Evolutionary conservation across 2,113 vertebrate species (phyloP), one percentile per base, ranked within the genome.

Genomic region (Geococcyx californianus): DNA sequence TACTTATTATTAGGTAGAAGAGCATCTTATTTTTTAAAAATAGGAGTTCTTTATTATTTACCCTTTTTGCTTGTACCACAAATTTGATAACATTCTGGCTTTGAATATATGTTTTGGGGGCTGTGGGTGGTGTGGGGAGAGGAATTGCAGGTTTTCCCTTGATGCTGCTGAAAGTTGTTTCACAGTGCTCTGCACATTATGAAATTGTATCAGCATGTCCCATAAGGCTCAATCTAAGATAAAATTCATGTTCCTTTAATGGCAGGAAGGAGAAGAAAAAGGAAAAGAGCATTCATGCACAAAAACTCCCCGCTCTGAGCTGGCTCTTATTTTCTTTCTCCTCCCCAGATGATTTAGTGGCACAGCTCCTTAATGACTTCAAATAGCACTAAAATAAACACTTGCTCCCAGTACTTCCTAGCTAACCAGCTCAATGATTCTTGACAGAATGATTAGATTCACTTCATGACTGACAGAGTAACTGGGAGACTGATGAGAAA

Each of bases 371-470:
- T 87, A 47, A 91, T 91, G 81, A 84, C 84, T 89, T 97, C 72
- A 90, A 44, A 93, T 42, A 73, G 64, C 88, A 67, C 83, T 96
- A 92, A 89, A 93, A 94, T 87, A 96, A 96, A 94, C 90, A 96
- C 91, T 92, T 96, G 89, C 88, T 97, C 74, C 64, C 54, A 85
- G 42, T 87, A 56, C 79, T 94, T 97, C 87, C 54, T 84, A 90
- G 92, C 86, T 94, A 74, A 95, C 90, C 95, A 81, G 79, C 78
- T 95, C 95, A 91, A 49, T 5, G 75, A 92, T 66, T 95, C 95
- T 77, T 49, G 94, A 93, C 94, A 90, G 90, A 96, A 58, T 28
- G 6, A 87, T 97, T 96, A 96, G 94, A 94, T 90, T 64, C 89
- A 92, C 93, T 87, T 89, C 54, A 84, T 93, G 92, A 90, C 89